Evolutionary conservation across 2,113 vertebrate genomes (phyloP).

Genomic region (Triplophysa tibetana): DNA sequence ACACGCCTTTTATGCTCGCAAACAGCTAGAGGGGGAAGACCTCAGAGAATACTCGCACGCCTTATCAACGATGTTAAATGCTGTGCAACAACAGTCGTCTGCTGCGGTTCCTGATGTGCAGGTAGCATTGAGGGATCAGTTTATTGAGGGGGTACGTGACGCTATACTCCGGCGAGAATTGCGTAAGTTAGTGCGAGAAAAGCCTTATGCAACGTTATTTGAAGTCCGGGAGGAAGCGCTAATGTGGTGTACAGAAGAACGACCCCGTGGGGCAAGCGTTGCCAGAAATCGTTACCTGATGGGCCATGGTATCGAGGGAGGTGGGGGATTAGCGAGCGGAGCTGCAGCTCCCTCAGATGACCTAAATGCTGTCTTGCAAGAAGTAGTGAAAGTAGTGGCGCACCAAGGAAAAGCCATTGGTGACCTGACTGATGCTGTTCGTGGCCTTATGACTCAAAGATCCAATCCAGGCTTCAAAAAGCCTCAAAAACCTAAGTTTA

Average conservation of each 20-base stretch:
- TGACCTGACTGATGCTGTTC: not conserved
- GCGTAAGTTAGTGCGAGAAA: too few species aligned
- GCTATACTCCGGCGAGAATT: too few species aligned
- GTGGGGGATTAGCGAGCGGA: not conserved
- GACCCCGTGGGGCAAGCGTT: not conserved
- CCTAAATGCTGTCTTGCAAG: not conserved
- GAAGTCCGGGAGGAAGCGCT: too few species aligned
- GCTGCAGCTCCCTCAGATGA: not conserved
- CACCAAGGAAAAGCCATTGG: slow-evolving; percentile 28
- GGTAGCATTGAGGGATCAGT: too few species aligned
- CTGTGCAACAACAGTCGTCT: too few species aligned
- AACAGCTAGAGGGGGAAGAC: not conserved
- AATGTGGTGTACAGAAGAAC: too few species aligned
- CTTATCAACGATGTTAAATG: not conserved
- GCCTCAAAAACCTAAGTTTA: not conserved
- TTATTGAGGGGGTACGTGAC: too few species aligned
- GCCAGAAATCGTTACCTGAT: not conserved
- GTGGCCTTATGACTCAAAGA: not conserved
- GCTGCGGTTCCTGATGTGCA: too few species aligned
- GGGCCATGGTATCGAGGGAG: too few species aligned
- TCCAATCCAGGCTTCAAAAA: not conserved
- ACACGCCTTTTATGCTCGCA: not conserved
- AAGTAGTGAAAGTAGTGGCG: slow-evolving; percentile 22
- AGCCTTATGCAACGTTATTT: too few species aligned
- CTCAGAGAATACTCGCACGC: not conserved